Percentiles rank a stretch among this genome's conserved stretches.
phyloP scores from a whole-genome alignment of 2,797 vertebrate species.

The Masticophis lateralis region DNA sequence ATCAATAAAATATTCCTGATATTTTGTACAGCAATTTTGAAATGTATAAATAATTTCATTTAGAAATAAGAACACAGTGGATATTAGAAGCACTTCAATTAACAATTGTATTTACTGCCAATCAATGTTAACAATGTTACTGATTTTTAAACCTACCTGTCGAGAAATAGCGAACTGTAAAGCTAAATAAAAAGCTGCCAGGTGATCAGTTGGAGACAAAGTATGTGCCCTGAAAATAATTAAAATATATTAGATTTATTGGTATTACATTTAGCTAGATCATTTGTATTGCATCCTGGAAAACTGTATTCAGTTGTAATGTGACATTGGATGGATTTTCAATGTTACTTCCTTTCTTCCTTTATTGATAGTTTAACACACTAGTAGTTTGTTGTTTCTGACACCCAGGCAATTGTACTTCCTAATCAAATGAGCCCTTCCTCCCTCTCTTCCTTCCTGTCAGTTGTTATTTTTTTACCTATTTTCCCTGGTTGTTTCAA shows the following conservation, averaged over 20 bases:
- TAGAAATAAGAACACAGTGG: neutral
- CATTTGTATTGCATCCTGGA: neutral
- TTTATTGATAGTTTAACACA: constrained; percentile 15
- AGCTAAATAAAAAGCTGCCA: constrained; percentile 94
- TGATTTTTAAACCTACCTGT: constrained; percentile 79
- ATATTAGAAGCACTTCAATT: neutral
- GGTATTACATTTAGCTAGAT: neutral
- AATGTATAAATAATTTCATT: neutral
- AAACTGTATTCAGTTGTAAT: neutral
- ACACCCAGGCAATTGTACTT: neutral
- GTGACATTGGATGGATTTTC: neutral
- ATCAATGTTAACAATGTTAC: neutral
- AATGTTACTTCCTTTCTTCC: neutral
- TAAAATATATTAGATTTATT: constrained; percentile 4
- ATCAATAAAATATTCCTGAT: neutral
- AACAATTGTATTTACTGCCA: neutral
- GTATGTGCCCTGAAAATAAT: constrained; percentile 86
- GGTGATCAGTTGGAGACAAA: constrained; percentile 92
- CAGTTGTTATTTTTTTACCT: neutral
- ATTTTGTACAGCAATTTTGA: neutral
- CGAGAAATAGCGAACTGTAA: constrained; percentile 96
- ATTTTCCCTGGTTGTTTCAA: neutral
- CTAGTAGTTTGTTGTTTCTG: neutral
- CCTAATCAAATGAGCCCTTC: neutral
- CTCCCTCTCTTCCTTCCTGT: neutral